Conservation (phyloP, 2,888 invertebrate species). For the Dicyrtomina minuta region DNA sequence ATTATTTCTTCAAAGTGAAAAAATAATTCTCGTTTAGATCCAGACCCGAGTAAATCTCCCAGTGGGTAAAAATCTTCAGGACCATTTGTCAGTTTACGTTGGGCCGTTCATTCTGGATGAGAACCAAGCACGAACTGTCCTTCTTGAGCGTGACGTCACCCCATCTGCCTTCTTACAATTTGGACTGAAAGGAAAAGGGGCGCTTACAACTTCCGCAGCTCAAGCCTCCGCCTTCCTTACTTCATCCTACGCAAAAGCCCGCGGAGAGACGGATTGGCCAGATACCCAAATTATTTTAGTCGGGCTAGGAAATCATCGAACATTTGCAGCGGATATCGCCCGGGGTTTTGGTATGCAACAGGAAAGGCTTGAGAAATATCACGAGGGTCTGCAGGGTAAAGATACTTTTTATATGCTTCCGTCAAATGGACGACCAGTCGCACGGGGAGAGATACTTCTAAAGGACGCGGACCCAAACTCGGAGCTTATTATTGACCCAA, state of each 20-base stretch:
- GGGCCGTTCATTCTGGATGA: constrained; percentile 20
- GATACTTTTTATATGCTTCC: constrained; percentile 40
- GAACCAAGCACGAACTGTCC: background rate
- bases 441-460: constrained; percentile 38
- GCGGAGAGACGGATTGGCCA: constrained; percentile 35
- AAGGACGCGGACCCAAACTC: constrained; percentile 22
- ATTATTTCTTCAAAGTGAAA: no score
- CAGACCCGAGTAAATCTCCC: no score
- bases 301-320: constrained; percentile 35
- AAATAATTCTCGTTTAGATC: no score
- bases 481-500: constrained; percentile 41
- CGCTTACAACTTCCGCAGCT: background rate
- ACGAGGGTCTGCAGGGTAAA: constrained; percentile 32
- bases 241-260: constrained; percentile 9
- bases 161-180: background rate
- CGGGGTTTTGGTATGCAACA: constrained; percentile 29
- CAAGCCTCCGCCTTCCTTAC: constrained; percentile 15
- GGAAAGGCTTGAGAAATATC: constrained; percentile 37
- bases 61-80: constrained; percentile 16
- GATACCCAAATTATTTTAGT: constrained; percentile 40
- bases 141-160: constrained; percentile 17
- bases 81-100: constrained; percentile 11
- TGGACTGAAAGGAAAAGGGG: background rate
- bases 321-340: constrained; percentile 28
- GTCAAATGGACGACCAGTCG: constrained; percentile 37